Conservation (phyloP, 1,140 invertebrate genomes). For the Monomorium pharaonis region DNA sequence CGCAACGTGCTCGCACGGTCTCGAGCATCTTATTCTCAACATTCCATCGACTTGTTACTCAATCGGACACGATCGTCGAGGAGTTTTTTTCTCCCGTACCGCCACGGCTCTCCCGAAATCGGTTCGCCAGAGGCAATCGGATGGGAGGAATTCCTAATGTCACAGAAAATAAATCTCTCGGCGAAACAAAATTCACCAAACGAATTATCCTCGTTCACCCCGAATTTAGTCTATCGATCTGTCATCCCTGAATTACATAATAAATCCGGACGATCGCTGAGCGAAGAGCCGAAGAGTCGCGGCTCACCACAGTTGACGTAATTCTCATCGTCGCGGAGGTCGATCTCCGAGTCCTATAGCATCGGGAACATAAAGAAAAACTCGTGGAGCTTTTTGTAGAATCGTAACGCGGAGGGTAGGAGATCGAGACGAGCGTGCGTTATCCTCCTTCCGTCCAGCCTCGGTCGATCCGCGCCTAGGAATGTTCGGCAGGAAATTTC, state of each 20-base stretch:
- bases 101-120: background rate
- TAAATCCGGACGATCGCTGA: background rate
- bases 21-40: conserved; percentile 28
- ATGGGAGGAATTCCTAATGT: background rate
- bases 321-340: conserved; percentile 6
- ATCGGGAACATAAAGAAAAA: too few species aligned
- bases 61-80: background rate
- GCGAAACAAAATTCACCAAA: background rate
- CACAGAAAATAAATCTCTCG: background rate
- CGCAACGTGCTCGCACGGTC: conserved; percentile 4
- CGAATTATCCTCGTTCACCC: background rate
- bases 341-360: background rate
- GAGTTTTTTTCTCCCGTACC: background rate
- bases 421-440: background rate
- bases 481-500: conserved; percentile 60
- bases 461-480: conserved; percentile 17
- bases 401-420: background rate
- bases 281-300: background rate
- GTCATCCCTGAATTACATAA: background rate
- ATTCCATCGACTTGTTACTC: conserved; percentile 7
- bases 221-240: background rate
- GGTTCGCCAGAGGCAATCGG: background rate
- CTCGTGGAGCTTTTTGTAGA: background rate
- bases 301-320: background rate
- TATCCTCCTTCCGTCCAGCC: background rate